Conservation (phyloP, 2,797 vertebrate species). For the Pelobates cultripes region DNA sequence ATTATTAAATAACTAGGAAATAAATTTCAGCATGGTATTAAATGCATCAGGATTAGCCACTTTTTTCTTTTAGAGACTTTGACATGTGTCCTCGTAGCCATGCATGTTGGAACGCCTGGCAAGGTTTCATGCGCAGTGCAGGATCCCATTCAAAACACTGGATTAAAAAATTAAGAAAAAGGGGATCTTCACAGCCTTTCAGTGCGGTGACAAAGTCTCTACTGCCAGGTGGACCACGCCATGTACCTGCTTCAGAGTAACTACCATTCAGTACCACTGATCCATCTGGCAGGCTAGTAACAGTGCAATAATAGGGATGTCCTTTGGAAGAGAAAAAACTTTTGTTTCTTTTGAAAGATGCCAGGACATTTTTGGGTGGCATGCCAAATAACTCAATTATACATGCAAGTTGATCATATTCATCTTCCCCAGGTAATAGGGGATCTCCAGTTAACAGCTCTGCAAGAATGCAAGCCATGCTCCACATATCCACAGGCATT, state of each 20-base stretch:
- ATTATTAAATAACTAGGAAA: no score
- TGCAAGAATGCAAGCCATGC: constrained; percentile 95
- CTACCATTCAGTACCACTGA: constrained; percentile 87
- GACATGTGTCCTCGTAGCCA: constrained; percentile 95
- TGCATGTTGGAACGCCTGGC: constrained; percentile 91
- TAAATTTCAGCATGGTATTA: no score
- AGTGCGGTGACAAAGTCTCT: constrained; percentile 90
- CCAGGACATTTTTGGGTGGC: constrained; percentile 92
- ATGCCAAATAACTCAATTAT: constrained; percentile 95
- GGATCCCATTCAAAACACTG: constrained; percentile 99
- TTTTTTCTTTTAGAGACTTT: constrained; percentile 89
- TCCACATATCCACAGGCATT: constrained; percentile 99
- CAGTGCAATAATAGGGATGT: constrained; percentile 93
- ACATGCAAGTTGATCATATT: constrained; percentile 96
- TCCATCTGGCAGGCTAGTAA: constrained; percentile 90
- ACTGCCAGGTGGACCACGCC: constrained; percentile 89
- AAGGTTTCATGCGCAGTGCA: constrained; percentile 87
- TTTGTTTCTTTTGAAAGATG: constrained; percentile 93
- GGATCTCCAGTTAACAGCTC: constrained; percentile 96
- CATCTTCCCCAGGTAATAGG: constrained; percentile 95
- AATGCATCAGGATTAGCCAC: constrained; percentile 68
- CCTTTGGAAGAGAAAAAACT: constrained; percentile 98
- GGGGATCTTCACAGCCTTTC: constrained; percentile 93
- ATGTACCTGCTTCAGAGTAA: constrained; percentile 91
- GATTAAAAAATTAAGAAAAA: constrained; percentile 97